Conservation (phyloP, 2,888 invertebrate genomes). For the Campopleginae sp. region DNA sequence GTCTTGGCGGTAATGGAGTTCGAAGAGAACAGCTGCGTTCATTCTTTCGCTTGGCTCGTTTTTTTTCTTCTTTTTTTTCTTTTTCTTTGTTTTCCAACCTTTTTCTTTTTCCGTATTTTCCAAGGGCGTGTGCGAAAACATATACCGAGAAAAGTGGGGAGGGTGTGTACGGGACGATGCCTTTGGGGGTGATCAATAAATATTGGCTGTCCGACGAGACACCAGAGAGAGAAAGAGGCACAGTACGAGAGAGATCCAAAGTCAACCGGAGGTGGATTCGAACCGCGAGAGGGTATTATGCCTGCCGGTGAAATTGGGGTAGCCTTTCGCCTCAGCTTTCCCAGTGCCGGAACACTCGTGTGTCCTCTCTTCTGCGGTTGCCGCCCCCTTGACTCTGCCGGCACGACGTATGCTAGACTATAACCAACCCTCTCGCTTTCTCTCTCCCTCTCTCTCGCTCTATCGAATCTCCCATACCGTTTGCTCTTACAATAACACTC, state of each 20-base stretch:
- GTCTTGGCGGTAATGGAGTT: slow-evolving; percentile 62
- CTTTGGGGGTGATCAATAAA: slow-evolving; percentile 84
- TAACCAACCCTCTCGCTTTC: slow-evolving; percentile 75
- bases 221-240: slow-evolving; percentile 73
- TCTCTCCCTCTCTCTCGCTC: slow-evolving; percentile 34
- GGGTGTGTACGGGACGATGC: slow-evolving; percentile 77
- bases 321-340: slow-evolving; percentile 61
- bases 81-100: slow-evolving; percentile 58
- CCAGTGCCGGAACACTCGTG: slow-evolving; percentile 76
- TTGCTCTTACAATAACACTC: slow-evolving; percentile 72
- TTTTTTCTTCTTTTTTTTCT: slow-evolving; percentile 64
- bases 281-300: slow-evolving; percentile 69
- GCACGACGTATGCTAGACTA: slow-evolving; percentile 81
- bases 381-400: slow-evolving; percentile 80
- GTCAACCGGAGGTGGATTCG: slow-evolving; percentile 60
- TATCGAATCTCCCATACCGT: slow-evolving; percentile 36
- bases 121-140: slow-evolving; percentile 66
- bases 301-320: slow-evolving; percentile 67
- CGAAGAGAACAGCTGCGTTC: slow-evolving; percentile 72
- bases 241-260: slow-evolving; percentile 69
- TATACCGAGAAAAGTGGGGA: slow-evolving; percentile 57
- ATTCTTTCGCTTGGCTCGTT: slow-evolving; percentile 31
- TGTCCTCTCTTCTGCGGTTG: slow-evolving; percentile 80
- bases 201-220: slow-evolving; percentile 83
- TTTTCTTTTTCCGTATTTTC: slow-evolving; percentile 63